phyloP scores from a whole-genome alignment of 2,113 vertebrate species.

The Percopsis transmontana region DNA sequence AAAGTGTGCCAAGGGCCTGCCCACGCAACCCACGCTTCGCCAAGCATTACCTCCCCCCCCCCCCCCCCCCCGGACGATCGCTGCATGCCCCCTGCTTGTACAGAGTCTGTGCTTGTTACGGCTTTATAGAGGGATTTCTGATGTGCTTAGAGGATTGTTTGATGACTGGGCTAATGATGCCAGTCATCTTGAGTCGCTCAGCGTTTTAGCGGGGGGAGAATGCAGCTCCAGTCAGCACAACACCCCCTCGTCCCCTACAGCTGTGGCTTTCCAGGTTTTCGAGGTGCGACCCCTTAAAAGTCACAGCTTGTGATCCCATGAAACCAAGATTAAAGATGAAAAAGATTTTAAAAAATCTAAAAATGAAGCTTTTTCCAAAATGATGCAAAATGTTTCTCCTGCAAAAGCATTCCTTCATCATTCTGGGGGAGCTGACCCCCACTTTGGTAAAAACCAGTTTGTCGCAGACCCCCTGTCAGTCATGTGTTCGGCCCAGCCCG shows the following conservation, averaged over 20 bases:
- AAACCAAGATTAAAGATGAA: too few relatives aligned
- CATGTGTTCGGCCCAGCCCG: constrained; percentile 43
- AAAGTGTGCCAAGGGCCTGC: constrained; percentile 77
- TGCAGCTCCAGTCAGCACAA: constrained; percentile 16
- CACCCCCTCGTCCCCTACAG: too few relatives aligned
- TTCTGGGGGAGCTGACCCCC: too few relatives aligned
- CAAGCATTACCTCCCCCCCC: constrained; percentile 44
- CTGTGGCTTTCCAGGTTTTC: too few relatives aligned
- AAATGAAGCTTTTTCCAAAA: too few relatives aligned
- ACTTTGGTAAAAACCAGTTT: neutral
- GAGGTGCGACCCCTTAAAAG: too few relatives aligned
- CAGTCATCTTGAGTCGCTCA: constrained; percentile 65
- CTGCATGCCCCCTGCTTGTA: constrained; percentile 65
- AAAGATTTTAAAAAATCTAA: too few relatives aligned
- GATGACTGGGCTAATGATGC: constrained; percentile 74
- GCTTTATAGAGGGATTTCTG: constrained; percentile 73
- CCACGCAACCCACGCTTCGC: constrained; percentile 49
- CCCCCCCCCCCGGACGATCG: constrained; percentile 55
- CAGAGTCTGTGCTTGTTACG: constrained; percentile 70
- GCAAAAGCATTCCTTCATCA: constrained; percentile 1
- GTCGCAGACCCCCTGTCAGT: constrained; percentile 46
- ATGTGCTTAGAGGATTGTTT: constrained; percentile 74
- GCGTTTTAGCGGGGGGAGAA: constrained; percentile 57
- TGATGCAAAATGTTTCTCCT: too few relatives aligned
- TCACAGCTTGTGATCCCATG: too few relatives aligned